Base-by-base conservation (phyloP, 2,888 invertebrate species). In the Plagiodera versicolora region DNA sequence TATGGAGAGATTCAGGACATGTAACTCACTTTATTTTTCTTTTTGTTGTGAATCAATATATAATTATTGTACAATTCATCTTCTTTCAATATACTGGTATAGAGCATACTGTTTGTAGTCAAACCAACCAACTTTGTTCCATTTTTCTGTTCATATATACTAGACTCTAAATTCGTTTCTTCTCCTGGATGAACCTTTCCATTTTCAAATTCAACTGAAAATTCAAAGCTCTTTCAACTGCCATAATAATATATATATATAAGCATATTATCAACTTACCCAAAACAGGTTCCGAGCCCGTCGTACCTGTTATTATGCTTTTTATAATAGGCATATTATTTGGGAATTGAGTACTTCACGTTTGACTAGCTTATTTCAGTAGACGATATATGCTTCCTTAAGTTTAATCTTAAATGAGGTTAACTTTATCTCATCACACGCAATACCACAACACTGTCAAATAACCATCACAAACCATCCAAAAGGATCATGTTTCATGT, bases 141-240 rank as follows among this genome's bases (percentile, higher is more conserved):
- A 5, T 65, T 48, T 18, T 46, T 54, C 57, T 69, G 63, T 63
- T 67, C 67, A 49, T 69, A 75, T 4, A 74, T 44, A 24, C 58
- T 58, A 8, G 72, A 70, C 16, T 68, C 55, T n/a, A 77, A 63
- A 24, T 71, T 64, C 4, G 64, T 55, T 57, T 69, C 68, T 53
- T 71, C 60, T 1, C 68, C 68, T 47, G 67, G 58, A 50, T 70
- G 60, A 44, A 75, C 48, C 52, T 69, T 65, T 2, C 73, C 72
- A 70, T 77, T 76, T 68, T 75, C 70, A 58, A 77, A 75, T 49
- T 72, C 66, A 35, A 75, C 76, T 77, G 50, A 32, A 72, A 72
- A 45, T 28, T 9, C 28, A 16, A 35, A n/a, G n/a, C n/a, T n/a
- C n/a, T n/a, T n/a, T n/a, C n/a, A n/a, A n/a, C n/a, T n/a, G n/a